Evolutionary conservation across 2,113 vertebrate species (phyloP).

Genomic region (Pungitius pungitius): DNA sequence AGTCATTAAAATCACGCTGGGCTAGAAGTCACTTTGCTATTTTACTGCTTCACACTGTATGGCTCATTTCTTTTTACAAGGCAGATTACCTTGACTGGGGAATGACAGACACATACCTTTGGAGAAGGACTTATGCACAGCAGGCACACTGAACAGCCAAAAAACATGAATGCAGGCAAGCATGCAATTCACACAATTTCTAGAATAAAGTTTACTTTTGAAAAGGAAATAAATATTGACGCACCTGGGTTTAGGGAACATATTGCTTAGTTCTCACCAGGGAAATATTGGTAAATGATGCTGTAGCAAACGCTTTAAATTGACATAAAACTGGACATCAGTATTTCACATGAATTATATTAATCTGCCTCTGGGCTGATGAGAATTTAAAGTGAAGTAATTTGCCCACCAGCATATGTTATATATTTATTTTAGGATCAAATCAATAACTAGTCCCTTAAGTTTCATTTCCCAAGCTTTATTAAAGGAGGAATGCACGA

Average conservation of each 20-base stretch:
- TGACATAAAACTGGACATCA: not conserved
- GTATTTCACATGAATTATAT: conserved; percentile 25
- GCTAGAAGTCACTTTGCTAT: conserved; percentile 29
- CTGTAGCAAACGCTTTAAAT: not conserved
- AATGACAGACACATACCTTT: conserved; percentile 15
- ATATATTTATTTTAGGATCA: conserved; percentile 7
- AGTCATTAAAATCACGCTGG: conserved; percentile 24
- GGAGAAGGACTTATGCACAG: not conserved
- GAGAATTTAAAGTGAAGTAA: conserved; percentile 7
- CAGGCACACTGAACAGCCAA: not conserved
- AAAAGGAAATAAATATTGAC: not conserved
- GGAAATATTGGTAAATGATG: not conserved
- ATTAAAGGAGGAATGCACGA: conserved; percentile 16
- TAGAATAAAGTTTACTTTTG: not conserved
- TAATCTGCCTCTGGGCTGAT: conserved; percentile 20
- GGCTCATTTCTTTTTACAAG: conserved; percentile 42
- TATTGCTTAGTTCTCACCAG: not conserved
- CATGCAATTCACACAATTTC: not conserved
- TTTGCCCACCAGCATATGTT: conserved; percentile 14
- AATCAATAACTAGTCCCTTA: conserved; percentile 11
- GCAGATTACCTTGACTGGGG: conserved; percentile 27
- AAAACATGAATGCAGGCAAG: not conserved
- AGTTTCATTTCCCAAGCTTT: conserved; percentile 17
- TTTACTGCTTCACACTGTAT: conserved; percentile 26
- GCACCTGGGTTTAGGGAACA: not conserved